Evolutionary conservation across 2,797 vertebrate genomes (phyloP).

Genomic region (Darevskia nairensis): DNA sequence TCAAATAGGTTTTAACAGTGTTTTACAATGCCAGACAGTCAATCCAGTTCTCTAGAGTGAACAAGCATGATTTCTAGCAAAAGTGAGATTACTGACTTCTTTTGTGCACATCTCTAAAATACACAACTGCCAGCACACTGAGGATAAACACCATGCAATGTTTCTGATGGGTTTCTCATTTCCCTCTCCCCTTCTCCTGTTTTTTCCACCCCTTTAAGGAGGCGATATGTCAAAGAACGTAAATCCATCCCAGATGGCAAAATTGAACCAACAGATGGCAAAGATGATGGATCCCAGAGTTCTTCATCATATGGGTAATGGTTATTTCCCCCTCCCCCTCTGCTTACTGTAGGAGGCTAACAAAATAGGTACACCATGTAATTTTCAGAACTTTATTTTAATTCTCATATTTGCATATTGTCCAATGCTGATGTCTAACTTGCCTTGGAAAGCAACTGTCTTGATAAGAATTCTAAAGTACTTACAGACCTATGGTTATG

Average conservation of each 20-base stretch:
- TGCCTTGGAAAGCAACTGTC: neutral
- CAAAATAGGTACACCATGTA: accelerated
- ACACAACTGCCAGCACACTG: neutral
- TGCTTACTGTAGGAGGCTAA: neutral
- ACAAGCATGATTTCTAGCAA: neutral
- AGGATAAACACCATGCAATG: neutral
- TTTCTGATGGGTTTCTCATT: neutral
- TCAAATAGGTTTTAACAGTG: neutral
- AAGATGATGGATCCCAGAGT: constrained; percentile 99
- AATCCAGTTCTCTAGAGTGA: neutral
- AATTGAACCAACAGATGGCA: constrained; percentile 99
- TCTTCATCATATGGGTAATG: constrained; percentile 97
- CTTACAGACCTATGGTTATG: neutral
- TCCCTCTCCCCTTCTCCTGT: neutral
- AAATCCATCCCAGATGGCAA: constrained; percentile 97
- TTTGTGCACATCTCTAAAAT: neutral
- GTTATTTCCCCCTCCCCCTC: neutral
- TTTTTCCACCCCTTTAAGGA: constrained; percentile 77
- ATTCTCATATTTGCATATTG: neutral
- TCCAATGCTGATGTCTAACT: neutral
- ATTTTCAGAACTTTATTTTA: constrained; percentile 20
- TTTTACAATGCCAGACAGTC: neutral
- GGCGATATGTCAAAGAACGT: constrained; percentile 99
- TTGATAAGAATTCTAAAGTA: neutral
- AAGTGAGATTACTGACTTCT: neutral